phyloP scores from a whole-genome alignment of 2,888 invertebrate species.

The Calameuta pallipes region DNA sequence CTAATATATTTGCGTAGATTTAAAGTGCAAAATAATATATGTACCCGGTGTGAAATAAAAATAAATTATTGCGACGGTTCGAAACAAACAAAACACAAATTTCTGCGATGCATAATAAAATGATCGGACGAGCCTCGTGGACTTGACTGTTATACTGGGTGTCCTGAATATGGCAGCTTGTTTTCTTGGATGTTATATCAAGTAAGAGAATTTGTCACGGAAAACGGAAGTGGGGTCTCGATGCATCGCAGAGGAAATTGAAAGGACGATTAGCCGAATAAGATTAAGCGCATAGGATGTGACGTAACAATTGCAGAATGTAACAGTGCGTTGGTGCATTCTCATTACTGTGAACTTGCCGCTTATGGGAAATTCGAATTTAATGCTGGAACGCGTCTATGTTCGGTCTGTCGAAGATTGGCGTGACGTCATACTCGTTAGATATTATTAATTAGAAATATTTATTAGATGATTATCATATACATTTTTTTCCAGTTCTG shows the following conservation, averaged over 20 bases:
- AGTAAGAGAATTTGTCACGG: no score
- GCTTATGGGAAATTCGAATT: neutral
- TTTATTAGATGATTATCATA: neutral
- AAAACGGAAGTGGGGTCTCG: neutral
- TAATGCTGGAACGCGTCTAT: neutral
- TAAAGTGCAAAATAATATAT: neutral
- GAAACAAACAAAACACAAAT: neutral
- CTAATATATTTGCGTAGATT: neutral
- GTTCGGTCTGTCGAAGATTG: neutral
- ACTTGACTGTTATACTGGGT: no score
- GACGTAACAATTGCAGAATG: neutral
- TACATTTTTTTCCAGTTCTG: neutral
- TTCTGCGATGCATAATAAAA: no score
- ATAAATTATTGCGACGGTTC: neutral
- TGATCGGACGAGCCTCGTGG: no score
- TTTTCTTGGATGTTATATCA: no score
- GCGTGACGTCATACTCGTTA: neutral
- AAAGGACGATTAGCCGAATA: neutral
- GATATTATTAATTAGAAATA: neutral
- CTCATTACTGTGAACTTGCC: neutral
- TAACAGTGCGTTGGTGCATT: neutral
- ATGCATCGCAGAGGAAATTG: neutral
- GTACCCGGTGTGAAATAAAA: neutral
- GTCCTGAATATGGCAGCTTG: no score
- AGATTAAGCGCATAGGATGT: neutral